These are phyloP conservation scores for Diorhabda sublineata DNA, from an alignment of 1,140 invertebrate species.

Conservation along the genomic window DNA sequence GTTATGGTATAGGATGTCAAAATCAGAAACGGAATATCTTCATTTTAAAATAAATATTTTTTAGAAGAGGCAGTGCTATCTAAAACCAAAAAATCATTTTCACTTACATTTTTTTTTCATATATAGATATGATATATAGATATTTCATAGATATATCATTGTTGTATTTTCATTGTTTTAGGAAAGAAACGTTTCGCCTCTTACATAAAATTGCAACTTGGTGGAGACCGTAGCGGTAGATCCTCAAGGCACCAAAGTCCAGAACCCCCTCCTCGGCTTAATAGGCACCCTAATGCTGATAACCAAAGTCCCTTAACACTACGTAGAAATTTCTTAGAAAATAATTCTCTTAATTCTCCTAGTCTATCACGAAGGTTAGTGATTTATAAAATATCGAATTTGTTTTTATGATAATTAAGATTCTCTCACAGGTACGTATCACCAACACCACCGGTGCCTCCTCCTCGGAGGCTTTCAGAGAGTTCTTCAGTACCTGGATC, in stretches of 20 bases:
- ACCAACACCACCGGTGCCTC: conserved; percentile 65
- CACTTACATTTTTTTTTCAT: too few relatives aligned
- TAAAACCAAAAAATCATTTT: too few relatives aligned
- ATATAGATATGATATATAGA: too few relatives aligned
- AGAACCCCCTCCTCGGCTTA: conserved; percentile 64
- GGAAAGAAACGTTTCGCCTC: conserved; percentile 66
- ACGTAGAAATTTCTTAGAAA: conserved; percentile 57
- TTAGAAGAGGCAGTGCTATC: too few relatives aligned
- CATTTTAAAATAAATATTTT: too few relatives aligned
- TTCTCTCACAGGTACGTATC: conserved; percentile 54
- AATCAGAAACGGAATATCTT: too few relatives aligned
- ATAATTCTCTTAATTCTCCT: conserved; percentile 52
- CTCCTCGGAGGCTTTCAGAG: conserved; percentile 62
- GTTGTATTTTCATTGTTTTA: conserved; percentile 15
- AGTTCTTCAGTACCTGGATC: conserved; percentile 65
- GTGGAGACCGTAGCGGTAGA: conserved; percentile 42
- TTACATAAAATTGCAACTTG: conserved; percentile 69
- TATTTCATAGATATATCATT: too few relatives aligned
- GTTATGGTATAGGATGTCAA: too few relatives aligned
- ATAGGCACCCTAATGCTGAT: conserved; percentile 48
- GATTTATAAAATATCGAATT: background rate
- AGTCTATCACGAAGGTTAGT: conserved; percentile 58
- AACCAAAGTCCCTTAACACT: conserved; percentile 57
- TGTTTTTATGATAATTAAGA: background rate
- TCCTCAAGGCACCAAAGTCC: conserved; percentile 54